A percentile compares a stretch with the other conserved stretches of the same genome.
Evolutionary conservation across 2,113 vertebrate genomes (phyloP).

Genomic region (Formicarius rufipectus): DNA sequence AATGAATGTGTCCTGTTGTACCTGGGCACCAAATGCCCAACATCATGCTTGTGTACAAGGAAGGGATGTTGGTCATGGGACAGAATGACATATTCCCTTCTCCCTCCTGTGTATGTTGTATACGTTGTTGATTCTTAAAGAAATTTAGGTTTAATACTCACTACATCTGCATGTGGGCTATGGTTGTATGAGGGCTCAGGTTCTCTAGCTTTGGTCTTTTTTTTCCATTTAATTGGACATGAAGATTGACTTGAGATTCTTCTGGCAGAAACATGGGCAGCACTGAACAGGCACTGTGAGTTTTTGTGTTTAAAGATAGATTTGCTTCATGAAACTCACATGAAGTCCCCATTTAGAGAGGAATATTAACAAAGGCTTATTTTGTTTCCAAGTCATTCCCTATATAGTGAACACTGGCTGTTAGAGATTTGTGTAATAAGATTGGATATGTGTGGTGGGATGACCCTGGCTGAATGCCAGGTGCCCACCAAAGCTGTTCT

Average conservation of each 20-base stretch:
- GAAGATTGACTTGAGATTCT: background rate
- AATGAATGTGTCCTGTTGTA: background rate
- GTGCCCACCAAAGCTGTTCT: background rate
- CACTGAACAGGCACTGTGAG: background rate
- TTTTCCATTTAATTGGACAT: background rate
- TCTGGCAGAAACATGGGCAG: background rate
- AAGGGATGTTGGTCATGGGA: background rate
- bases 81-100: background rate
- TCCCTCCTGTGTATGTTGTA: rapidly evolving
- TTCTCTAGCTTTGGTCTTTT: background rate
- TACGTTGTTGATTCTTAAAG: background rate
- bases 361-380: background rate
- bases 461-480: background rate
- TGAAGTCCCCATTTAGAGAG: background rate
- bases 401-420: background rate
- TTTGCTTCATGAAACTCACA: background rate
- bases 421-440: background rate
- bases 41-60: rapidly evolving
- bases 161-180: background rate
- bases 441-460: background rate
- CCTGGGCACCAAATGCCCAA: background rate
- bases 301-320: background rate
- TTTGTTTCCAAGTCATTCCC: background rate
- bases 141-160: background rate
- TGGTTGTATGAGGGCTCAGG: background rate